phyloP scores from a whole-genome alignment of 2,797 vertebrate genomes.

The Danio jaintianensis region DNA sequence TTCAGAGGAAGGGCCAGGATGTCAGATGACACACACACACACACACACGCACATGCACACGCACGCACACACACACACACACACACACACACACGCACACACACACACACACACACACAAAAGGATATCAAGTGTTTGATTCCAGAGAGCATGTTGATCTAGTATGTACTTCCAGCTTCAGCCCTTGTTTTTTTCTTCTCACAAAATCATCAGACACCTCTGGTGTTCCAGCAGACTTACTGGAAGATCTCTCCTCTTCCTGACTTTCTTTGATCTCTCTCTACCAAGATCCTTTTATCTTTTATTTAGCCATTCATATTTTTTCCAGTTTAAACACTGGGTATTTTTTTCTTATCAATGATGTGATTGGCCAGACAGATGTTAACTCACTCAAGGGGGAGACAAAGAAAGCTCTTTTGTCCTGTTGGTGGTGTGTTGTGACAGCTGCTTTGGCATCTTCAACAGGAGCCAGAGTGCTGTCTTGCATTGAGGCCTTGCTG shows the following conservation, averaged over 20 bases:
- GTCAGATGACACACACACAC: conserved; percentile 28
- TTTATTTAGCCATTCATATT: background rate
- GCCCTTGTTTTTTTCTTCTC: conserved; percentile 35
- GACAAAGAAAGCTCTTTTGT: conserved; percentile 44
- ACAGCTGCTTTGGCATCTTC: conserved; percentile 54
- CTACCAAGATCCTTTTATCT: conserved; percentile 9
- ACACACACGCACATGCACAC: conserved; percentile 14
- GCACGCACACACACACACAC: background rate
- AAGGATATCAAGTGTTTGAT: conserved; percentile 22
- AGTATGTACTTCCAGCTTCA: conserved; percentile 2
- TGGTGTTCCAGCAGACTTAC: conserved; percentile 28
- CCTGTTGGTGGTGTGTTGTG: conserved; percentile 38
- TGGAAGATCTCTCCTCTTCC: conserved; percentile 20
- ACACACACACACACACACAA: background rate
- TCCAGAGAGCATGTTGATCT: conserved; percentile 27
- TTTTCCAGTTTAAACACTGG: background rate
- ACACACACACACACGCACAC: conserved; percentile 23
- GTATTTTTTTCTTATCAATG: conserved; percentile 27
- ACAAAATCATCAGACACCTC: conserved; percentile 21
- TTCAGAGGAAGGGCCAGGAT: conserved; percentile 15
- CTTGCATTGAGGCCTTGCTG: conserved; percentile 41
- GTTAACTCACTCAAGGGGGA: conserved; percentile 37
- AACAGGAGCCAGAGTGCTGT: conserved; percentile 44
- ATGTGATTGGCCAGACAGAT: conserved; percentile 33
- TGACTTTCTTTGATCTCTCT: conserved; percentile 35